Conservation (phyloP, 2,888 invertebrate species). For the Lithosia quadra region DNA sequence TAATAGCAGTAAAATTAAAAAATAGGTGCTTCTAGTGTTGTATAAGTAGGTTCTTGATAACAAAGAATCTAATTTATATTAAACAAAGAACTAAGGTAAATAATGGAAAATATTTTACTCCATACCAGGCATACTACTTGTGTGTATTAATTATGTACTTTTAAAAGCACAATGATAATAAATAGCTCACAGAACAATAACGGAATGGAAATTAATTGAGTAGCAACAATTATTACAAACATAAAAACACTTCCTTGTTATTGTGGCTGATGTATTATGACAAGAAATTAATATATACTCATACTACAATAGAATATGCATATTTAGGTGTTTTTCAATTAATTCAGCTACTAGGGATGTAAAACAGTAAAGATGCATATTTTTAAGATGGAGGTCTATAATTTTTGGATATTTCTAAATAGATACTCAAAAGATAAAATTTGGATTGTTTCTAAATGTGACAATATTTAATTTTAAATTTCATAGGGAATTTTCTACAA, state of each 20-base stretch:
- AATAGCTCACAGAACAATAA: neutral
- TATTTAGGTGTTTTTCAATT: too few species aligned
- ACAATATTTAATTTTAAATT: neutral
- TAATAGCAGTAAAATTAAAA: too few species aligned
- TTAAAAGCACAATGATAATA: neutral
- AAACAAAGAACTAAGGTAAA: neutral
- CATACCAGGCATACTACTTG: neutral
- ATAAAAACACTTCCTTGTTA: conserved; percentile 6
- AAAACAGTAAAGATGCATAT: neutral
- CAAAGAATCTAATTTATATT: neutral
- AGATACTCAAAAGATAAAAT: neutral
- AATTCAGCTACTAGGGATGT: neutral
- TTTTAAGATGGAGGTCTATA: neutral
- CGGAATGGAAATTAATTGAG: neutral
- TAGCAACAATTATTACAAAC: neutral
- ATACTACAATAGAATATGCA: neutral
- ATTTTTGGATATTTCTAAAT: neutral
- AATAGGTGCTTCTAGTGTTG: too few species aligned
- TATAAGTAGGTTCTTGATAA: neutral
- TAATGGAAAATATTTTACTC: neutral
- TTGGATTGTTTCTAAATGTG: neutral
- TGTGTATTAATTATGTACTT: neutral
- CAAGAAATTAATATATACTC: neutral
- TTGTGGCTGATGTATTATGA: neutral
- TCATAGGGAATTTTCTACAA: neutral